Evolutionary conservation across 2,888 invertebrate genomes (phyloP).

Genomic region (Neoitamus cyanurus): DNA sequence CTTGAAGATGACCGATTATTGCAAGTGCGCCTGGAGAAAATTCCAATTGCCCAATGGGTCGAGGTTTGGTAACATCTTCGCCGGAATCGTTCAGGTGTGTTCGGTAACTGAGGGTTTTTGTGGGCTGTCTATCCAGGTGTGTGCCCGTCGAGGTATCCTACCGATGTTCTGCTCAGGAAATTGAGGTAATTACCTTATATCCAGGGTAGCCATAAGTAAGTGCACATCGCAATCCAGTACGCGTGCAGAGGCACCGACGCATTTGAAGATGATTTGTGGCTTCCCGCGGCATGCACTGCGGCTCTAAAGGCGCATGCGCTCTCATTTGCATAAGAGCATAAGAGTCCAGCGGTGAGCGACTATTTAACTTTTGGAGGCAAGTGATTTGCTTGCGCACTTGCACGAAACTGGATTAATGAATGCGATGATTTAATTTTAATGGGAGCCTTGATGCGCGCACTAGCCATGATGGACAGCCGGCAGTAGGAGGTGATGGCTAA

Average conservation of each 20-base stretch:
- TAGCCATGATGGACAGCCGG: background rate
- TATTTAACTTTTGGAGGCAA: background rate
- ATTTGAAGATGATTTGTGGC: background rate
- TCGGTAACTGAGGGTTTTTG: background rate
- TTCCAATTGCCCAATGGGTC: background rate
- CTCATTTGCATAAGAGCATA: background rate
- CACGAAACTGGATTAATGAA: background rate
- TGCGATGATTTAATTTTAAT: background rate
- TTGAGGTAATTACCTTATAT: background rate
- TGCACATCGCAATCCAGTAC: background rate
- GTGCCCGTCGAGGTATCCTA: background rate
- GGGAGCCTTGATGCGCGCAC: background rate
- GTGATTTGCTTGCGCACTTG: background rate
- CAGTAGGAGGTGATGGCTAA: background rate
- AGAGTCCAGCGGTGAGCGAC: background rate
- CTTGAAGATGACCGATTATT: background rate
- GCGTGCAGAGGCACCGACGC: background rate
- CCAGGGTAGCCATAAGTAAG: background rate
- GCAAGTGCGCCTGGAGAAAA: background rate
- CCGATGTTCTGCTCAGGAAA: background rate
- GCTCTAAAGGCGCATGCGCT: background rate
- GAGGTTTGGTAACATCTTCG: background rate
- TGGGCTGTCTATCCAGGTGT: background rate
- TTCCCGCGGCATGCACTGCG: background rate
- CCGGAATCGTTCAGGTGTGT: background rate